Conservation (phyloP, 2,113 vertebrate species). For the Xenus cinereus region DNA sequence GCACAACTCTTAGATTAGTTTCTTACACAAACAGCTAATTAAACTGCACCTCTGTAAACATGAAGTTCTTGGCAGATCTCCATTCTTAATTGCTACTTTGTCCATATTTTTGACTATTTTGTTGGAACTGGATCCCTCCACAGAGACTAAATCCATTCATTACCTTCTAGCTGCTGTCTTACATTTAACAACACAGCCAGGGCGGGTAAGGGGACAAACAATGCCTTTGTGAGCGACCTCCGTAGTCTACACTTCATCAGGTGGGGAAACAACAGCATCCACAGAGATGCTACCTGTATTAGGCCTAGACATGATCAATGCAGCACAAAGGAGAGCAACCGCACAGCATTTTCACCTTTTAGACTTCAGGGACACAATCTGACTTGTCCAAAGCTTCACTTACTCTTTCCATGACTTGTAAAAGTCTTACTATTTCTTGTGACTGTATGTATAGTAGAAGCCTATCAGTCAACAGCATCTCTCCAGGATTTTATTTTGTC, state of each 20-base stretch:
- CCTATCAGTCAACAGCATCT: neutral
- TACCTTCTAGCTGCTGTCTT: neutral
- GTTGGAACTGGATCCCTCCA: neutral
- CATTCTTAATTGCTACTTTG: neutral
- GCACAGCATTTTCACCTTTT: neutral
- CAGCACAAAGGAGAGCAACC: neutral
- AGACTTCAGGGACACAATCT: neutral
- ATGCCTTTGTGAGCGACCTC: rapidly evolving
- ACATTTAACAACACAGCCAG: neutral
- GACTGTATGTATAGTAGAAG: neutral
- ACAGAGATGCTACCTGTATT: neutral
- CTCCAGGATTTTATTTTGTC: slow-evolving; percentile 10
- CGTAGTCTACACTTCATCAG: neutral
- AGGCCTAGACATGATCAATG: neutral
- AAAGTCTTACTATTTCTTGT: neutral
- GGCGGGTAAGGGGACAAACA: neutral
- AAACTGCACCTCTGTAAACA: neutral
- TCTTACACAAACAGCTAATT: neutral
- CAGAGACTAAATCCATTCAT: neutral
- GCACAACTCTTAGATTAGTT: neutral
- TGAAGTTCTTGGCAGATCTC: neutral
- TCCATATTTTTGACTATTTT: neutral
- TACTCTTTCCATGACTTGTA: neutral
- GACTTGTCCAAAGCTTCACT: neutral
- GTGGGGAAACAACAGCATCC: neutral